Evolutionary conservation across 2,888 invertebrate species (phyloP).

Genomic region (Emesis furor): DNA sequence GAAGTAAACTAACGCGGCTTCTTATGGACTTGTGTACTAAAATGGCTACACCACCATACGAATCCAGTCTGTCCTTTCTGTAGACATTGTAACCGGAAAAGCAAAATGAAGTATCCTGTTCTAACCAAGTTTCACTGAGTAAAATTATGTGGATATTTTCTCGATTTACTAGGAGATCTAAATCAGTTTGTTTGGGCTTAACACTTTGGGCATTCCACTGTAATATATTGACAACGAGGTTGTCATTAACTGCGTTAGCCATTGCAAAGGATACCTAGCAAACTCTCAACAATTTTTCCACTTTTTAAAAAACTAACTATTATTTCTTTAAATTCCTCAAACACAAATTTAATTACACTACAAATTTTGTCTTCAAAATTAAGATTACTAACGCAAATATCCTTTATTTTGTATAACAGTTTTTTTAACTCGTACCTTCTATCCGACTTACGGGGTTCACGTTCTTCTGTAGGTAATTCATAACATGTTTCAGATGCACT

Average conservation of each 20-base stretch:
- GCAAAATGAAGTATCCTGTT: neutral
- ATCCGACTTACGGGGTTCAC: neutral
- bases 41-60: slow-evolving; percentile 1
- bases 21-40: neutral
- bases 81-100: neutral
- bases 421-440: neutral
- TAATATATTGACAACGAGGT: neutral
- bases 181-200: slow-evolving; percentile 1
- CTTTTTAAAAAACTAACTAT: neutral
- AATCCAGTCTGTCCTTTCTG: neutral
- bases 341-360: neutral
- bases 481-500: neutral
- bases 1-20: neutral
- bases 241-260: neutral
- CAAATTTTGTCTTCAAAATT: neutral
- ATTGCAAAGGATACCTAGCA: neutral
- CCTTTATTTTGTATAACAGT: neutral
- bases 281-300: neutral
- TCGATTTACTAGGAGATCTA: neutral
- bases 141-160: neutral
- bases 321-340: neutral
- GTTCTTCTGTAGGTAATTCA: neutral
- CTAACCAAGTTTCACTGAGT: neutral
- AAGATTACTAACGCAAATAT: neutral
- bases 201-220: slow-evolving; percentile 3